These are phyloP conservation scores for Bactericera cockerelli DNA, from an alignment of 1,140 invertebrate genomes.

Conservation along the genomic window DNA sequence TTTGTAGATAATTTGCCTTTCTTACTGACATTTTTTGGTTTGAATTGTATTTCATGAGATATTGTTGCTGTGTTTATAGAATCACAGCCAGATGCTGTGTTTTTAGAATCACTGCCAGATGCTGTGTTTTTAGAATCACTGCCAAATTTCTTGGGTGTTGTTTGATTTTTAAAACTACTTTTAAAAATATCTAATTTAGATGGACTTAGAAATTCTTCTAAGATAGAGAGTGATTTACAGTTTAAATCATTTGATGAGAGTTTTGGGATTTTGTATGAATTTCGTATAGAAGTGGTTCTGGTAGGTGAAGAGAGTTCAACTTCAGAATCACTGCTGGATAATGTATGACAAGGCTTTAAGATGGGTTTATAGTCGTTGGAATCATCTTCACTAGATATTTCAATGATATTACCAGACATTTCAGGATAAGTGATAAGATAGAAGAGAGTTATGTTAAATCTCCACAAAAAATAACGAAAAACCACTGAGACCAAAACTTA, in stretches of 20 bases:
- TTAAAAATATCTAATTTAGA: neutral
- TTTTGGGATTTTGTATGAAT: neutral
- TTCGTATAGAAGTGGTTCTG: neutral
- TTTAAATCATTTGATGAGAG: neutral
- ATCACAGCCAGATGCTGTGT: too few species aligned
- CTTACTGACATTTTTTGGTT: neutral
- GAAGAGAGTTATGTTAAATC: too few species aligned
- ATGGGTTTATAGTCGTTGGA: neutral
- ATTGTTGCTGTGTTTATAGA: too few species aligned
- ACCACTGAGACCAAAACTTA: too few species aligned
- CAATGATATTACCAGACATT: neutral
- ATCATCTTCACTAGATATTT: slow-evolving; percentile 4
- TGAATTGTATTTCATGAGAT: neutral
- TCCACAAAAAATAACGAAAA: too few species aligned
- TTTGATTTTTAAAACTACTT: too few species aligned
- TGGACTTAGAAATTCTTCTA: neutral
- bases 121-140: too few species aligned
- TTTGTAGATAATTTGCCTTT: neutral
- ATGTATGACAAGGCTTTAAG: neutral
- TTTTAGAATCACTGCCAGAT: too few species aligned
- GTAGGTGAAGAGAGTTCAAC: neutral
- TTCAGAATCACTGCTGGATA: neutral
- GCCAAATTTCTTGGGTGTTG: too few species aligned
- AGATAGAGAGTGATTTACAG: neutral
- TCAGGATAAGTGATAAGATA: too few species aligned